These are phyloP conservation scores for Chrysomallon squamiferum DNA, from an alignment of 1,140 invertebrate species.

Conservation along the genomic window DNA sequence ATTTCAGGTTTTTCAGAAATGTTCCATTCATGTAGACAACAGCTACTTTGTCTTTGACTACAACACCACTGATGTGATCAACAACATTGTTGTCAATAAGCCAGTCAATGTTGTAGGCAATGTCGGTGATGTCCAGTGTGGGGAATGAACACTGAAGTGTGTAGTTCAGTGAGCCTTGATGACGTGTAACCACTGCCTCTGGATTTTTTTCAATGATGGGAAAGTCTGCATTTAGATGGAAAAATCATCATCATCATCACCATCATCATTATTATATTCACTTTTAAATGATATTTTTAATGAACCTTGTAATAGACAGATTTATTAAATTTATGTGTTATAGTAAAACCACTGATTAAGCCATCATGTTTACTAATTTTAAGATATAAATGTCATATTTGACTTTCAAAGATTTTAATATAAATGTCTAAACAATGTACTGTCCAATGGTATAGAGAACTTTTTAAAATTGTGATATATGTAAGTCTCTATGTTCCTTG, in stretches of 20 bases:
- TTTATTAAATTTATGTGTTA: not conserved
- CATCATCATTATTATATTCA: not conserved
- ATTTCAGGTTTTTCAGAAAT: slow-evolving; percentile 21
- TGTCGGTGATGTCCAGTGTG: slow-evolving; percentile 9
- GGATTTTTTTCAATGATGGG: slow-evolving; percentile 29
- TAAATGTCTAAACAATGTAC: too few species aligned
- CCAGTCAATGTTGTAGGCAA: slow-evolving; percentile 30
- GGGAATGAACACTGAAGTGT: slow-evolving; percentile 30
- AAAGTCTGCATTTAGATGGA: slow-evolving; percentile 15
- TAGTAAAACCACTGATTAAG: not conserved
- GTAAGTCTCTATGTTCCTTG: too few species aligned
- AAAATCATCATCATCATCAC: not conserved
- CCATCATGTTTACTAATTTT: too few species aligned
- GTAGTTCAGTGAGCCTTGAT: slow-evolving; percentile 1
- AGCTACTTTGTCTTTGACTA: slow-evolving; percentile 1
- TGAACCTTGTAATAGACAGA: not conserved
- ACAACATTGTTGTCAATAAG: slow-evolving; percentile 28
- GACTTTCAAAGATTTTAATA: too few species aligned
- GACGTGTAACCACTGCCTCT: slow-evolving; percentile 8
- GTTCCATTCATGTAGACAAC: slow-evolving; percentile 22
- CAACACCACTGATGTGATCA: not conserved
- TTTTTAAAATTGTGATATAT: too few species aligned
- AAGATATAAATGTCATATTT: too few species aligned
- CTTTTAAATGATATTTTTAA: not conserved
- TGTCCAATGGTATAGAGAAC: too few species aligned